Evolutionary conservation across 92 coral and sea anemone species (phyloP).

Genomic region (Phenganax stokvisi): DNA sequence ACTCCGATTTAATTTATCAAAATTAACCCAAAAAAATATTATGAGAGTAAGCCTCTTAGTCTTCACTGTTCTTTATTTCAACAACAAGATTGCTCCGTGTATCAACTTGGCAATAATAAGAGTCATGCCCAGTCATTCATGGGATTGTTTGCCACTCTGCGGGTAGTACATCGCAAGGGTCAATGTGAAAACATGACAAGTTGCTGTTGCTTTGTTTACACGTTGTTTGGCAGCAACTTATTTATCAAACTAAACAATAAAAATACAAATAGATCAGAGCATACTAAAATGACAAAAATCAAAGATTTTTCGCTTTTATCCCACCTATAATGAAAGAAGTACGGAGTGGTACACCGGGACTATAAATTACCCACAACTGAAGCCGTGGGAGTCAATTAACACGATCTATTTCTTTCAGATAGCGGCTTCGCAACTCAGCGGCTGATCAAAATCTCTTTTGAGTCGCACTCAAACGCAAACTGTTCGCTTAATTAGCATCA

Average conservation of each 20-base stretch:
- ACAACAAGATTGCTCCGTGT: background rate
- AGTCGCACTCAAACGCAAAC: constrained; percentile 16
- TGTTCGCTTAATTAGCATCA: constrained; percentile 29
- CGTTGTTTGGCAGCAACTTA: background rate
- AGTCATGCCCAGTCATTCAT: constrained; percentile 1
- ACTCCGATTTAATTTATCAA: background rate
- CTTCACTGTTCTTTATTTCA: background rate
- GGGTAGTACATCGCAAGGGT: background rate
- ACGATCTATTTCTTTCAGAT: background rate
- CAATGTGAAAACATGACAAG: background rate
- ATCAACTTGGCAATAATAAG: background rate
- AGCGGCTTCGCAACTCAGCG: constrained; percentile 28
- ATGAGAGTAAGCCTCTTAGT: background rate
- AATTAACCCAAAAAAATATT: background rate
- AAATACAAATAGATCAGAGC: background rate
- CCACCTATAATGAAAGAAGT: background rate
- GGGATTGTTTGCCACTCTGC: background rate
- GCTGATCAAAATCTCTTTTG: constrained; percentile 33
- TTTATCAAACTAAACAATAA: background rate
- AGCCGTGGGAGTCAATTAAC: constrained; percentile 11
- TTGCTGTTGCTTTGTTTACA: constrained; percentile 1
- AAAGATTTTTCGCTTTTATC: background rate
- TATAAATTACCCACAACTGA: background rate
- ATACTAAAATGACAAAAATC: background rate
- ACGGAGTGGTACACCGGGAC: background rate